Conservation (phyloP, 1,140 invertebrate species). For the Adoxophyes honmai region DNA sequence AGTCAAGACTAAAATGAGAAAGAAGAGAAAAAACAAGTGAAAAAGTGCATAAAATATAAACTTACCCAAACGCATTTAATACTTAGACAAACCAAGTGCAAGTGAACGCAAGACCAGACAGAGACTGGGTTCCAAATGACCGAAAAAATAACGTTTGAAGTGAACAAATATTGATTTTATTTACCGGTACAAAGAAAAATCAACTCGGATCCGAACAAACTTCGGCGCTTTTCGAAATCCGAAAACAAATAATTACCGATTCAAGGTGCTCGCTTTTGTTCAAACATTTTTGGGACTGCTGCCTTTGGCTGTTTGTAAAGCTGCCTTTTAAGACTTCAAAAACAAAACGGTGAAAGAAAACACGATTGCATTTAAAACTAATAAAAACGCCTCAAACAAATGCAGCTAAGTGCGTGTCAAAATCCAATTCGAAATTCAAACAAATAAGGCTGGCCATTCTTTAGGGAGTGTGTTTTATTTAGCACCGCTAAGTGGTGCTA, state of each 20-base stretch:
- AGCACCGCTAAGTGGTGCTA: conserved; percentile 21
- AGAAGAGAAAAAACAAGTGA: conserved; percentile 60
- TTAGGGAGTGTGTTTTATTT: conserved; percentile 1
- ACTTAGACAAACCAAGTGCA: conserved; percentile 18
- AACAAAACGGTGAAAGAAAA: conserved; percentile 44
- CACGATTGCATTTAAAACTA: conserved; percentile 29
- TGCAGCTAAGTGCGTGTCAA: conserved; percentile 14
- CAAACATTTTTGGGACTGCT: conserved; percentile 59
- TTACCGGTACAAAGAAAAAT: conserved; percentile 17
- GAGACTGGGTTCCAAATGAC: conserved; percentile 44
- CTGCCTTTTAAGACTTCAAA: conserved; percentile 41
- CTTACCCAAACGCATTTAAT: conserved; percentile 21
- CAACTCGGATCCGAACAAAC: conserved; percentile 33
- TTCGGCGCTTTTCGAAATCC: conserved; percentile 41
- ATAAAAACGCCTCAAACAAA: conserved; percentile 18
- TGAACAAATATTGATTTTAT: conserved; percentile 25
- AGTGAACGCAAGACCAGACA: conserved; percentile 38
- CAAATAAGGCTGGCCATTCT: conserved; percentile 5
- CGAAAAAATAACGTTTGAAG: conserved; percentile 37
- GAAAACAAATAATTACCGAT: conserved; percentile 61
- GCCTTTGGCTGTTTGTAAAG: conserved; percentile 54
- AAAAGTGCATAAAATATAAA: conserved; percentile 24
- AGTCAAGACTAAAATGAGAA: conserved; percentile 53
- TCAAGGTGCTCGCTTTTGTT: conserved; percentile 56
- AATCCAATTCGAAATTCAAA: conserved; percentile 15